Base-by-base conservation (phyloP, 2,797 vertebrate species). In the Chanos chanos region DNA sequence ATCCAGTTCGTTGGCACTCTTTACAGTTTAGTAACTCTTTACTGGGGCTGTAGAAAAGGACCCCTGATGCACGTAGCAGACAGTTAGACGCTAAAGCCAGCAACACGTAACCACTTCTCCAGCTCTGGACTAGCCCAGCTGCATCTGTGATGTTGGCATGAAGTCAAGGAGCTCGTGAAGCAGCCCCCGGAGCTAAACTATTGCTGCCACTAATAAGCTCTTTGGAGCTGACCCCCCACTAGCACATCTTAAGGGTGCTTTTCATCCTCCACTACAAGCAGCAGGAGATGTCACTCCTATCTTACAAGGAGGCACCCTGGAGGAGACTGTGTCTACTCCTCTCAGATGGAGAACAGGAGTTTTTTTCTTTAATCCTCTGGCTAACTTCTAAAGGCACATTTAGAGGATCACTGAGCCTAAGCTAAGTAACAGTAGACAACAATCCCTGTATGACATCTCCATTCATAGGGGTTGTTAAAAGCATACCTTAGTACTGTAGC, bases 61-160 rank as follows among this genome's bases (percentile, higher is more conserved):
- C 56, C 24, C 39, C 50, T 13, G 7, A 31, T 43, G 25, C 43
- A 55, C 22, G 43, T 16, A 27, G 54, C 60, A 72, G 65, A 60
- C 65, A 50, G 43, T 64, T 49, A 72, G 54, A 60, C 49, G 37
- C 56, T 60, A 65, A 48, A 59, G 52, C 49, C 48, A 39, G 19
- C 48, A 25, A 59, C 48, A 30, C 54, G 40, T 49, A 59, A 41
- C 49, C 48, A 40, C 47, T 52, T 43, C 48, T 69, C 36, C 49
- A 48, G 2, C 33, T 56, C 53, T 5, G 40, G 49, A 59, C 55
- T 54, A 31, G 24, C 27, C 31, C 53, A 61, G 61, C 39, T 41
- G 34, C 66, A 66, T 43, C 37, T 64, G 39, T 69, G 58, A 70
- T 64, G 31, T 67, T 64, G 51, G 40, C 55, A 37, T 66, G 59